Percentiles rank a stretch among this genome's conserved stretches.
Conservation (phyloP, 2,113 vertebrate species). For the Cyphomyrus discorhynchus region DNA sequence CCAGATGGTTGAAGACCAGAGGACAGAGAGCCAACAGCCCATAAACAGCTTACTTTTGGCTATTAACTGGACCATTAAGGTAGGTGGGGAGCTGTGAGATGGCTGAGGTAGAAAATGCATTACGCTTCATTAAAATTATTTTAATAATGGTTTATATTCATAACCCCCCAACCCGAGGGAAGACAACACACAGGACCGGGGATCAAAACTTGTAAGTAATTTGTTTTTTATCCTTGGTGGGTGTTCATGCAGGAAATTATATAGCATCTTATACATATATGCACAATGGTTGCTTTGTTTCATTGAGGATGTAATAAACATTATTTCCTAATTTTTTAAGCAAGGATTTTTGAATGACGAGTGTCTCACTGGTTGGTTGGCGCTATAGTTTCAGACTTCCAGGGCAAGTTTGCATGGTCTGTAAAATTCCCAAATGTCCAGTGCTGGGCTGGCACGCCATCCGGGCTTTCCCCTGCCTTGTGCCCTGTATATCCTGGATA, state of each 20-base stretch:
- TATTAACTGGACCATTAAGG: neutral
- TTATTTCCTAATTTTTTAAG: neutral
- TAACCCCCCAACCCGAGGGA: neutral
- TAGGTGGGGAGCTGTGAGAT: constrained; percentile 4
- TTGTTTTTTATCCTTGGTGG: neutral
- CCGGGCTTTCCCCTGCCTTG: neutral
- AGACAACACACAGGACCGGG: neutral
- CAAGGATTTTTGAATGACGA: neutral
- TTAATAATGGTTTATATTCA: constrained; percentile 12
- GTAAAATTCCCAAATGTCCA: neutral
- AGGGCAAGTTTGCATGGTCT: neutral
- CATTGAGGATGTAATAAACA: neutral
- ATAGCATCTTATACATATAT: neutral
- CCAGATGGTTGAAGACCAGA: constrained; percentile 25
- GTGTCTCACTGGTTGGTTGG: neutral
- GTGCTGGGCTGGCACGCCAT: neutral
- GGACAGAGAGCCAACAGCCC: constrained; percentile 2
- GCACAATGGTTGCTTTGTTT: neutral
- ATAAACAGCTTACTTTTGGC: constrained; percentile 17
- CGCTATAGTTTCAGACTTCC: neutral
- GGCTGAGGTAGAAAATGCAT: neutral
- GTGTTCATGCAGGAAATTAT: constrained; percentile 11
- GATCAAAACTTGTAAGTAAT: neutral
- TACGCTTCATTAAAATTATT: neutral
- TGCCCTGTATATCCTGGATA: neutral